Percentiles rank a stretch among this genome's conserved stretches.
phyloP scores from a whole-genome alignment of 2,113 vertebrate genomes.

The Mellivora capensis region DNA sequence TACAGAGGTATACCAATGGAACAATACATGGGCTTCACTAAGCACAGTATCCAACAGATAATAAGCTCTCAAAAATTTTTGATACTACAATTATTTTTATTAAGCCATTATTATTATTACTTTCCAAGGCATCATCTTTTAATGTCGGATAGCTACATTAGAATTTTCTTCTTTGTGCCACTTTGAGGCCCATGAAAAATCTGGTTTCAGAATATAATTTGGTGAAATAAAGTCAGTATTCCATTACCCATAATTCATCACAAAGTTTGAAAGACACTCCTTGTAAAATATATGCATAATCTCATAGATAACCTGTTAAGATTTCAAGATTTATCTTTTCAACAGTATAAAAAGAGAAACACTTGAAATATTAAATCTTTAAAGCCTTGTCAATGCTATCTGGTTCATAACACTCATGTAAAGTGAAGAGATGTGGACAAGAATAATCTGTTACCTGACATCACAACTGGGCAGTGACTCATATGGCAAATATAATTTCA shows the following conservation, averaged over 20 bases:
- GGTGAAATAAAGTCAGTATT: conserved; percentile 20
- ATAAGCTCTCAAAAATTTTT: neutral
- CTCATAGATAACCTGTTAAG: neutral
- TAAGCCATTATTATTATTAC: neutral
- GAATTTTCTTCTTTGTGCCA: neutral
- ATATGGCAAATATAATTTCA: conserved; percentile 78
- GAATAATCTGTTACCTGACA: conserved; percentile 75
- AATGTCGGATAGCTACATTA: neutral
- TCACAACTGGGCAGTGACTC: conserved; percentile 71
- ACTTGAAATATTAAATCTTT: conserved; percentile 54
- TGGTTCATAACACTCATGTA: conserved; percentile 67
- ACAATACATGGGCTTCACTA: neutral
- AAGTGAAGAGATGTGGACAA: conserved; percentile 69
- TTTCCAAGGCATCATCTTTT: neutral
- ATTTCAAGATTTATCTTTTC: conserved; percentile 6
- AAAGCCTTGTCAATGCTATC: conserved; percentile 63
- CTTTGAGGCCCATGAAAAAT: neutral
- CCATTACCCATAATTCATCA: neutral
- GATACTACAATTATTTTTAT: neutral
- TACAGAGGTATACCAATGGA: neutral
- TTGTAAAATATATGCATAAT: neutral
- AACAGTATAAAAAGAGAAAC: conserved; percentile 26
- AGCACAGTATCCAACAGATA: neutral
- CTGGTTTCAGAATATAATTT: conserved; percentile 24
- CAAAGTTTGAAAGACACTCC: neutral